Evolutionary conservation across 2,113 vertebrate genomes (phyloP), one percentile per base, ranked within the genome.

Genomic region (Melospiza georgiana): DNA sequence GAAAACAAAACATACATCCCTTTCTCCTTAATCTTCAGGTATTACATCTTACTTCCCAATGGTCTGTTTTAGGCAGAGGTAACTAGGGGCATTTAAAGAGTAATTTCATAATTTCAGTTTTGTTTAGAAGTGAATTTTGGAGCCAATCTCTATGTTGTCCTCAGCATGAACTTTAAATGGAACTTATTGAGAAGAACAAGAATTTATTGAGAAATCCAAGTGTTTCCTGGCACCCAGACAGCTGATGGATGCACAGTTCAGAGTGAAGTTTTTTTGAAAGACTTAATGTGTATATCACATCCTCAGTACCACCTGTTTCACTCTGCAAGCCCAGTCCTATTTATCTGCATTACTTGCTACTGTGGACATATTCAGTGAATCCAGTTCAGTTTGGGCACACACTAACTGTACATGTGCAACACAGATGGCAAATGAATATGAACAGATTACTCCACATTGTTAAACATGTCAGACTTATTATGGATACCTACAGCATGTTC

Each of bases 361-460:
- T 19, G 27, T 25, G 41, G 66, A 85, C 43, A 43, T 78, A 87
- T 24, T 84, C 51, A 58, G 22, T 10, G 25, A 43, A 35, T 75
- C 43, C 37, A 82, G 12, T 78, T 69, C 39, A 20, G 39, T 91
- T 12, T 87, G 69, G 52, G 66, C 88, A 82, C 54, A 55, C 9
- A 48, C 14, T 49, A 59, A 63, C 52, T 79, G 54, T 52, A 72
- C 48, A 27, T 63, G 69, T 75, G 43, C 78, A 59, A 72, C 43
- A 87, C 82, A 95, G 93, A 90, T 75, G 90, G 88, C 33, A 82
- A 85, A 81, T 46, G 33, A 84, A 82, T 85, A 93, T 55, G 57
- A 85, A 85, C 39, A 95, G 91, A 91, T 87, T 89, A 74, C 19
- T 4, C 21, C 43, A 51, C 33, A 63, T 16, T 41, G 52, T 71